Percentiles rank a stretch among this genome's conserved stretches.
Conservation (phyloP, 2,797 vertebrate species). For the Clarias laeviceps region DNA sequence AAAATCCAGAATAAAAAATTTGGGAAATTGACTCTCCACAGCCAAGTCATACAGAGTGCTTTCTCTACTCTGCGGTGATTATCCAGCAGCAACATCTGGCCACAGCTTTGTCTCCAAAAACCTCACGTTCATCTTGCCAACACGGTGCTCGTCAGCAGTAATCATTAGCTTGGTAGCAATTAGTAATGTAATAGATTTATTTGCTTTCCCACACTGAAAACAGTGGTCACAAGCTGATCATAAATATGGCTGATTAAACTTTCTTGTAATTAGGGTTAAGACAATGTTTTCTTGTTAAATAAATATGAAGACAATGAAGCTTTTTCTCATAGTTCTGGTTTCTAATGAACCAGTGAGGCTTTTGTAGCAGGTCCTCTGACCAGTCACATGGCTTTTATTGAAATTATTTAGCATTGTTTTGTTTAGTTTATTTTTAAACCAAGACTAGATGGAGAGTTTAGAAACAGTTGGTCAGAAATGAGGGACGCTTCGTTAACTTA, state of each 20-base stretch:
- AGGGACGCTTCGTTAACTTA: not conserved
- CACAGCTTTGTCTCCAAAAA: not conserved
- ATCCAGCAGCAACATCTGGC: not conserved
- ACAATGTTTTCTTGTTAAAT: not conserved
- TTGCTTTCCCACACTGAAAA: not conserved
- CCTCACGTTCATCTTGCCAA: not conserved
- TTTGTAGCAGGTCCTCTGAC: not conserved
- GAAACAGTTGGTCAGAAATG: not conserved
- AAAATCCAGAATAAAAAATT: not conserved
- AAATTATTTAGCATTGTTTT: not conserved
- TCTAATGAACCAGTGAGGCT: not conserved
- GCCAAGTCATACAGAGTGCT: no score
- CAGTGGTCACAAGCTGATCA: not conserved
- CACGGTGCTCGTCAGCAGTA: not conserved
- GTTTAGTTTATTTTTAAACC: no score
- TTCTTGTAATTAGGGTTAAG: not conserved
- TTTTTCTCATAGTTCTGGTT: not conserved
- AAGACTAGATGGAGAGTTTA: not conserved
- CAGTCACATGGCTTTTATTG: not conserved
- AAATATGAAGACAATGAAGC: not conserved
- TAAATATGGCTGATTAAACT: not conserved
- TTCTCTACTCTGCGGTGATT: not conserved
- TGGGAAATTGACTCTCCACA: not conserved
- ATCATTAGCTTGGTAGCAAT: not conserved
- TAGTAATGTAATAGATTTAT: not conserved